Percentiles rank a stretch among this genome's conserved stretches.
phyloP scores from a whole-genome alignment of 2,797 vertebrate genomes.

The Benthosema pterotum region DNA sequence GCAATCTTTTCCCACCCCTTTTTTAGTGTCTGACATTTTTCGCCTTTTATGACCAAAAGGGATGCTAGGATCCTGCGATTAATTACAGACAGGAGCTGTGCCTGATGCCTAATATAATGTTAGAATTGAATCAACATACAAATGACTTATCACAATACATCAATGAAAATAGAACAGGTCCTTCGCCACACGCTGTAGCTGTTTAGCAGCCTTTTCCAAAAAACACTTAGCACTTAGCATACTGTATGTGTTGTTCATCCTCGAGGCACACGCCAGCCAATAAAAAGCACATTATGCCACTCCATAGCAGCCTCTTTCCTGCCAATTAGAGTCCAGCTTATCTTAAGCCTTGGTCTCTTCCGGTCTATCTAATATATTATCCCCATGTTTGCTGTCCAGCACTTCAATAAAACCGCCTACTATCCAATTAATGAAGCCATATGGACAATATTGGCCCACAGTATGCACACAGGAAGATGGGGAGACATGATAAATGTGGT shows the following conservation, averaged over 20 bases:
- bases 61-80: too few relatives aligned
- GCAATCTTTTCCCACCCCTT: too few relatives aligned
- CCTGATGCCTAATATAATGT: too few relatives aligned
- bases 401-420: slow-evolving; percentile 83
- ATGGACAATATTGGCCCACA: slow-evolving; percentile 78
- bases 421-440: slow-evolving; percentile 87
- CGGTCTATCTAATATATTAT: slow-evolving; percentile 82
- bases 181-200: slow-evolving; percentile 9
- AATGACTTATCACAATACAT: too few relatives aligned
- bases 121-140: too few relatives aligned
- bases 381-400: slow-evolving; percentile 79
- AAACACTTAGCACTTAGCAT: slow-evolving; percentile 23
- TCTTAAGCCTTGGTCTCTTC: slow-evolving; percentile 80
- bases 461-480: slow-evolving; percentile 60
- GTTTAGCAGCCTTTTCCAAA: slow-evolving; percentile 18
- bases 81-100: too few relatives aligned
- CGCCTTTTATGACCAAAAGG: too few relatives aligned
- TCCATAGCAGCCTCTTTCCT: slow-evolving; percentile 79
- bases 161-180: neutral
- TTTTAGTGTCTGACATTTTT: too few relatives aligned
- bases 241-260: slow-evolving; percentile 7
- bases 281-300: slow-evolving; percentile 84
- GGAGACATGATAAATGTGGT: slow-evolving; percentile 38
- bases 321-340: slow-evolving; percentile 83
- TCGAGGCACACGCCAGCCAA: slow-evolving; percentile 63